These are phyloP conservation scores for Latrodectus elegans DNA, from an alignment of 2,888 invertebrate species.

Conservation along the genomic window DNA sequence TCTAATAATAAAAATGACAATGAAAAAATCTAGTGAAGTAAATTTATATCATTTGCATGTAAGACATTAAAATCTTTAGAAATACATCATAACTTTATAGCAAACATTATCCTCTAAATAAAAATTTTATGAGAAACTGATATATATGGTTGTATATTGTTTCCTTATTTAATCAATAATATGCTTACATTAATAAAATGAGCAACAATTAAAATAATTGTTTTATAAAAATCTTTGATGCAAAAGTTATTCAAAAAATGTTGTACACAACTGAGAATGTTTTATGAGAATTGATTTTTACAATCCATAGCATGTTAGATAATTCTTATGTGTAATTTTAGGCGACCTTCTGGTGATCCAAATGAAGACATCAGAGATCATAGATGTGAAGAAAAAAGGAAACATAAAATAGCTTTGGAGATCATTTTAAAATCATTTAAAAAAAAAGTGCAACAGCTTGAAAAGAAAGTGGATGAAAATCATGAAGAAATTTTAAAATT, in stretches of 20 bases:
- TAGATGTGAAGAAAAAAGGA: background rate
- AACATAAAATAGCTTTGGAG: conserved; percentile 14
- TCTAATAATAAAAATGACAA: no score
- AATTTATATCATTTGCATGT: no score
- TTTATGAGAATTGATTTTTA: background rate
- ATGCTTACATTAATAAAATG: background rate
- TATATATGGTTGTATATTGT: no score
- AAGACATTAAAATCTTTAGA: no score
- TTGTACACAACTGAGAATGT: background rate
- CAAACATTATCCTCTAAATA: no score
- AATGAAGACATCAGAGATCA: conserved; percentile 32
- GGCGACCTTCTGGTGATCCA: conserved; percentile 40
- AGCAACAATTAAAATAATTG: no score
- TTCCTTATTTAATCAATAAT: background rate
- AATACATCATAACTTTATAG: no score
- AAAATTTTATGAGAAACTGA: no score
- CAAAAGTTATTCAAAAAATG: no score
- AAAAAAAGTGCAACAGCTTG: background rate
- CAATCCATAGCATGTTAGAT: background rate
- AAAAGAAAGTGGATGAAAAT: background rate
- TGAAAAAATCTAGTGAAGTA: no score
- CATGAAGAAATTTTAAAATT: conserved; percentile 1
- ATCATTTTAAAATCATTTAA: background rate
- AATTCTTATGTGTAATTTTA: background rate
- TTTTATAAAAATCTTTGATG: no score